phyloP scores from a whole-genome alignment of 2,797 vertebrate genomes.

The Menidia menidia region DNA sequence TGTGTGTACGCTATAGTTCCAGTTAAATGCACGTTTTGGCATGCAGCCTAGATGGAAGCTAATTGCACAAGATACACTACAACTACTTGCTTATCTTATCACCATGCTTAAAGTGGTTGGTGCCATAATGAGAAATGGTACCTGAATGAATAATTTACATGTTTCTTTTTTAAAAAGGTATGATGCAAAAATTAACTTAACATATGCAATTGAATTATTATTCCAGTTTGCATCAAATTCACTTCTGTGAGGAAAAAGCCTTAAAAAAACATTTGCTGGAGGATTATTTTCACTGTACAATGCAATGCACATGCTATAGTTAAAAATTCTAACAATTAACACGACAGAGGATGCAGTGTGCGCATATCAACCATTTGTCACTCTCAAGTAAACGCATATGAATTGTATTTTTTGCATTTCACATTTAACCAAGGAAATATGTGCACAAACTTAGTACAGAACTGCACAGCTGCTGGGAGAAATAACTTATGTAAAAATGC shows the following conservation, averaged over 20 bases:
- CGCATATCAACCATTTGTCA: slow-evolving; percentile 12
- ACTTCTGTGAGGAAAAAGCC: slow-evolving; percentile 11
- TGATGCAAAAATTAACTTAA: slow-evolving; percentile 41
- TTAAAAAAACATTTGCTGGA: slow-evolving; percentile 15
- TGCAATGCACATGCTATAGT: slow-evolving; percentile 12
- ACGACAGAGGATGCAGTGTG: slow-evolving; percentile 13
- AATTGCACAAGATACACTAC: slow-evolving; percentile 33
- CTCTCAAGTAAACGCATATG: slow-evolving; percentile 4
- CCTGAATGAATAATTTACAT: slow-evolving; percentile 47
- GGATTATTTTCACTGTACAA: not conserved
- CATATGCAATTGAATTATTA: slow-evolving; percentile 42
- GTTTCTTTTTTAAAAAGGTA: slow-evolving; percentile 27
- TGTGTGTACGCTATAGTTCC: slow-evolving; percentile 18
- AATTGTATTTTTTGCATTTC: slow-evolving; percentile 15
- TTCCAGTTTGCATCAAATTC: slow-evolving; percentile 19
- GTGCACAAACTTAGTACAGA: not conserved
- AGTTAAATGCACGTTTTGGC: slow-evolving; percentile 58
- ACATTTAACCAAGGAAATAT: slow-evolving; percentile 4
- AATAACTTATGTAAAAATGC: not conserved
- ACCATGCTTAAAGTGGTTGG: slow-evolving; percentile 18
- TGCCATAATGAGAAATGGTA: slow-evolving; percentile 29
- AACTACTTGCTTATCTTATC: slow-evolving; percentile 28
- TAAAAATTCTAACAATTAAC: slow-evolving; percentile 25
- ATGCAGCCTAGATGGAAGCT: slow-evolving; percentile 40
- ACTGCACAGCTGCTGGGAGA: not conserved